These are phyloP conservation scores for Megaceryle torquata DNA, from an alignment of 2,113 vertebrate species.

Conservation along the genomic window DNA sequence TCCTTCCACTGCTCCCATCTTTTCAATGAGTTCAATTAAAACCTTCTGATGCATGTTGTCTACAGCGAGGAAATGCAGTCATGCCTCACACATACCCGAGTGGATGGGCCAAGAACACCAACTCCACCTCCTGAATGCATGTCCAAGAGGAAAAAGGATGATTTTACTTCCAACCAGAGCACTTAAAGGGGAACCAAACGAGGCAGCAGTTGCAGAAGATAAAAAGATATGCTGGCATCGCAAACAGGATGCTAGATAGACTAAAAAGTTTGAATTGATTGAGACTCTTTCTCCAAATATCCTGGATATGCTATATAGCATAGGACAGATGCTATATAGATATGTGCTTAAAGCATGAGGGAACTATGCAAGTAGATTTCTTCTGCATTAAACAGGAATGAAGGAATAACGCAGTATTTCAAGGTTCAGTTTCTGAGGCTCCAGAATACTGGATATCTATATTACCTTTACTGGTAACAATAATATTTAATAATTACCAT, in stretches of 20 bases:
- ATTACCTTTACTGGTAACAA: neutral
- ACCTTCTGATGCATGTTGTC: neutral
- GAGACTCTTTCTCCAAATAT: neutral
- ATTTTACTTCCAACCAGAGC: neutral
- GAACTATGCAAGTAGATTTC: neutral
- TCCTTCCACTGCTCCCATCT: neutral
- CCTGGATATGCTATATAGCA: neutral
- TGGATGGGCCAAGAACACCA: neutral
- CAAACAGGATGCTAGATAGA: neutral
- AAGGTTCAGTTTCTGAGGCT: neutral
- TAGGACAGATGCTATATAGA: neutral
- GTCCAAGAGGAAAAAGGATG: neutral
- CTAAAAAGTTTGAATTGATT: neutral
- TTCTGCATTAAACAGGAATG: neutral
- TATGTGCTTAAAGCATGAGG: neutral
- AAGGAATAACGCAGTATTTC: neutral
- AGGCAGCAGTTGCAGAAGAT: neutral
- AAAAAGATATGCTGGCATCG: neutral
- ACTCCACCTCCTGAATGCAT: neutral
- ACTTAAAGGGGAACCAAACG: neutral
- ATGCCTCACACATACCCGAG: neutral
- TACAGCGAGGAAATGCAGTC: neutral
- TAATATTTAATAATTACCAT: neutral
- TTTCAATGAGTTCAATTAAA: slow-evolving; percentile 4
- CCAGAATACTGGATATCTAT: neutral